Evolutionary conservation across 2,797 vertebrate genomes (phyloP), one percentile per base, ranked within the genome.

Genomic region (Sebastes vulpes): DNA sequence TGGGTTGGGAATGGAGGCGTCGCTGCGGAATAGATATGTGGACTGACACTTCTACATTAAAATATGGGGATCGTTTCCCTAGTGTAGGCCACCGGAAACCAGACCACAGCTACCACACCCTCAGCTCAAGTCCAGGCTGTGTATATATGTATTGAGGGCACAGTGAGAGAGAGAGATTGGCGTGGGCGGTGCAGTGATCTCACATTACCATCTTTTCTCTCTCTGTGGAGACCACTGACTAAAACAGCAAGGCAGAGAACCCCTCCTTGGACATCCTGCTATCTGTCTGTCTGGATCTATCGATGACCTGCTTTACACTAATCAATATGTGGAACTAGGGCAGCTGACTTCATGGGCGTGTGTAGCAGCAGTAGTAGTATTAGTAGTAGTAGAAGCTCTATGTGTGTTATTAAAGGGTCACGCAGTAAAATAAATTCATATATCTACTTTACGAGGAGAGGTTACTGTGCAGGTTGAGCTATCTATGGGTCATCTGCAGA

Each of bases 281-380:
- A 21, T 89, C 81, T 79, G 76, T 84, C 89, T 82, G 87, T 92
- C 88, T 90, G 80, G 75, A 52, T 29, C 58, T 87, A 88, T 82
- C 79, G 84, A 91, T 88, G 82, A 91, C 84, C 89, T 85, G 77
- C 75, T 90, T 82, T 83, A 56, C 31, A 3, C 54, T 14, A 46
- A 89, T 93, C 92, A 72, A 92, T 92, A 83, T 48, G 53, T 69
- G 52, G 57, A 84, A 83, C 2, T 9, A 73, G 83, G 82, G 42
- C 84, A 85, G 67, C 71, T 64, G 31, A 67, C 59, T 80, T 76
- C 54, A 29, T 48, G 66, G 35, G 16, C 12, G 9, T 65, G 46
- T 65, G 66, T 59, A 7, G 6, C 32, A 46, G 56, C 42, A 63
- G 63, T 25, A 59, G 11, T n/a, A 16, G 2, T 60, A 20, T 0